Conservation (phyloP, 2,888 invertebrate genomes). For the Tetranychus piercei region DNA sequence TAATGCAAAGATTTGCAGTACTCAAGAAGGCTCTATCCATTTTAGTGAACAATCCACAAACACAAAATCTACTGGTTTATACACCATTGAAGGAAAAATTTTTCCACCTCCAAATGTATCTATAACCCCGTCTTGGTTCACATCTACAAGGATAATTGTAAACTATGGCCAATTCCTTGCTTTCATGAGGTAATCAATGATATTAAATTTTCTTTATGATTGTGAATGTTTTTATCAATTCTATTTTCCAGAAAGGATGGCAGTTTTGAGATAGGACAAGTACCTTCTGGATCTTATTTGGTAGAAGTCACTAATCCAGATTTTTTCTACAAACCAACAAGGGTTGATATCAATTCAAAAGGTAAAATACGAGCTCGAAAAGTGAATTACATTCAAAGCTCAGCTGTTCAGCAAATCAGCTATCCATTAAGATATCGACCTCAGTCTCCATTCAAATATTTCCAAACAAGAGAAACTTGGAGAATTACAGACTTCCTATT, state of each 20-base stretch:
- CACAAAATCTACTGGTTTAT: background rate
- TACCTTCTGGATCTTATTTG: conserved; percentile 79
- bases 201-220: conserved; percentile 13
- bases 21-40: background rate
- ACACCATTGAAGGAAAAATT: conserved; percentile 60
- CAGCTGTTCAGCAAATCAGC: conserved; percentile 67
- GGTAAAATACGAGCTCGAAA: conserved; percentile 87
- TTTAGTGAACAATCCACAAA: background rate
- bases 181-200: conserved; percentile 44
- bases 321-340: conserved; percentile 73
- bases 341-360: conserved; percentile 92
- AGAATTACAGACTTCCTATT: conserved; percentile 84
- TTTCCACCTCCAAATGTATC: conserved; percentile 46
- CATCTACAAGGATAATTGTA: conserved; percentile 52
- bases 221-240: background rate
- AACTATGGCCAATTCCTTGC: conserved; percentile 76
- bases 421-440: conserved; percentile 81
- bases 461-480: conserved; percentile 89
- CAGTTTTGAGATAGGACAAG: conserved; percentile 63
- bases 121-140: conserved; percentile 47
- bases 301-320: conserved; percentile 79
- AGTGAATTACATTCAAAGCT: conserved; percentile 80
- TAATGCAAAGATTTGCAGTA: background rate
- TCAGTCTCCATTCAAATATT: conserved; percentile 58
- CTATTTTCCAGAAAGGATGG: conserved; percentile 57